phyloP scores from a whole-genome alignment of 2,888 invertebrate genomes.

The Osmoderma eremita region DNA sequence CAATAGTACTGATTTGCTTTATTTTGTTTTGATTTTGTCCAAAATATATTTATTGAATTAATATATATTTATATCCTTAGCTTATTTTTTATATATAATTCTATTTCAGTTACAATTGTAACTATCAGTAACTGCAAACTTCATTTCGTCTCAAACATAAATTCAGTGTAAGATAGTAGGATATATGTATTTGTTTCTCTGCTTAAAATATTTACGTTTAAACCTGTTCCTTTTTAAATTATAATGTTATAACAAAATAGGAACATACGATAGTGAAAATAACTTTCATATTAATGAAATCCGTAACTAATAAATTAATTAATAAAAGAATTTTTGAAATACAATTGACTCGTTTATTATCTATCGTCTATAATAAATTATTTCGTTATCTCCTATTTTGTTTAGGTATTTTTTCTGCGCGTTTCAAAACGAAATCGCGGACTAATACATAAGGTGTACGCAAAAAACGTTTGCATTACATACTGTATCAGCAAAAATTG shows the following conservation, averaged over 20 bases:
- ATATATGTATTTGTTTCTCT: background rate
- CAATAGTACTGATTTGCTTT: slow-evolving; percentile 27
- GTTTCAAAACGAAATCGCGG: too few relatives aligned
- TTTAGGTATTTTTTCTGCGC: too few relatives aligned
- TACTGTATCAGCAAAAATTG: too few relatives aligned
- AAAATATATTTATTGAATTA: slow-evolving; percentile 43
- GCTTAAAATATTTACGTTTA: slow-evolving; percentile 4
- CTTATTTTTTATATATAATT: slow-evolving; percentile 26
- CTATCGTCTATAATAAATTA: background rate
- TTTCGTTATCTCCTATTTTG: background rate
- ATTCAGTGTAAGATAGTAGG: background rate
- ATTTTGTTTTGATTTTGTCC: slow-evolving; percentile 8
- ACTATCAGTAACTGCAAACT: too few relatives aligned
- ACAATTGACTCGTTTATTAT: background rate
- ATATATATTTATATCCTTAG: slow-evolving; percentile 37
- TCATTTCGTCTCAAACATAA: too few relatives aligned
- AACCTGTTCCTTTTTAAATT: background rate
- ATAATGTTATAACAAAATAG: slow-evolving; percentile 1
- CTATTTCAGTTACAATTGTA: slow-evolving; percentile 15
- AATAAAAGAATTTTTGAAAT: slow-evolving; percentile 28
- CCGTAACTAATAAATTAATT: slow-evolving; percentile 15
- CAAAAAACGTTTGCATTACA: too few relatives aligned
- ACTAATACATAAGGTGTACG: too few relatives aligned
- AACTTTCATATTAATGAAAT: slow-evolving; percentile 27
- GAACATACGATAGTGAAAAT: slow-evolving; percentile 11